Evolutionary conservation across 2,113 vertebrate genomes (phyloP).

Genomic region (Charadrius vociferus): DNA sequence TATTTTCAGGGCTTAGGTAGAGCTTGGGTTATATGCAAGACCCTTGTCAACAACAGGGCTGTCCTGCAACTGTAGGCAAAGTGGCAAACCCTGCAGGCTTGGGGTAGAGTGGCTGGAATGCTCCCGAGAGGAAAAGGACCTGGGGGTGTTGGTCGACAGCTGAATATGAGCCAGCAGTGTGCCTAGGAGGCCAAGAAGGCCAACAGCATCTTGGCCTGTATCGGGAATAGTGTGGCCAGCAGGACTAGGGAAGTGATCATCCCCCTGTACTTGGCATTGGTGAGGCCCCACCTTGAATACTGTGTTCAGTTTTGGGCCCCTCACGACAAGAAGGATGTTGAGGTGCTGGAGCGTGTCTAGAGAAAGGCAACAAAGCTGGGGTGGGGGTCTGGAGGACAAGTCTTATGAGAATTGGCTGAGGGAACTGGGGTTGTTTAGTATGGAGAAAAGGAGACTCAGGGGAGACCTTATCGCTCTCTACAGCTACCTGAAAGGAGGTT

Average conservation of each 20-base stretch:
- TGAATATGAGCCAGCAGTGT: neutral
- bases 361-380: neutral
- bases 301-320: neutral
- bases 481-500: neutral
- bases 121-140: neutral
- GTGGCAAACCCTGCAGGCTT: too few species aligned
- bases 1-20: neutral
- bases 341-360: neutral
- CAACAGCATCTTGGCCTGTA: accelerated
- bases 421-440: neutral
- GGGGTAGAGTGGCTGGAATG: neutral
- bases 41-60: neutral
- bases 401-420: neutral
- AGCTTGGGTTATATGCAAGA: neutral
- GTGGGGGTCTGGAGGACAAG: neutral
- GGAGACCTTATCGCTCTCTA: neutral
- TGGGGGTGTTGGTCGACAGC: neutral
- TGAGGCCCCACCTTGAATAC: accelerated
- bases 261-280: neutral
- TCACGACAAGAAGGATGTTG: neutral
- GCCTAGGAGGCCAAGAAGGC: neutral
- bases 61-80: neutral
- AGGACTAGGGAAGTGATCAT: neutral
- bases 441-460: neutral
- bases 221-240: neutral